These are phyloP conservation scores for Ypsolopha scabrella DNA, from an alignment of 2,888 invertebrate species.

Conservation along the genomic window DNA sequence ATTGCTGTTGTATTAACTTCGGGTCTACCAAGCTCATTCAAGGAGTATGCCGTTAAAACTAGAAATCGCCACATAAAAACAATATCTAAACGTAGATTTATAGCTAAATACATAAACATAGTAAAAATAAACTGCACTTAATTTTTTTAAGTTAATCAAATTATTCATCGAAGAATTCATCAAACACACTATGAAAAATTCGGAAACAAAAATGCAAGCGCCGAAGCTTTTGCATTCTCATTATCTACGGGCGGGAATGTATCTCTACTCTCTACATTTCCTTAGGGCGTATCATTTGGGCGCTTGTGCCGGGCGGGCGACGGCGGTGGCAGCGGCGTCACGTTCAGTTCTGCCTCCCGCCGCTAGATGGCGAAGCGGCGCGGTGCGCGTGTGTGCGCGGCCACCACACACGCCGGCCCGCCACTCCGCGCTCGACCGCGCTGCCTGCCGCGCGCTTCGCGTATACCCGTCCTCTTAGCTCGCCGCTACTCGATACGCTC, in stretches of 20 bases:
- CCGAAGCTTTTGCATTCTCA: too few species aligned
- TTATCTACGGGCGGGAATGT: too few species aligned
- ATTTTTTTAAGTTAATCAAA: too few species aligned
- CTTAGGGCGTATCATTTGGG: background rate
- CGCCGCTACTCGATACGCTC: conserved; percentile 14
- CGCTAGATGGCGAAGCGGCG: conserved; percentile 42
- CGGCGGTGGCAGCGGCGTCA: conserved; percentile 12
- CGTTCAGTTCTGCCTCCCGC: conserved; percentile 43
- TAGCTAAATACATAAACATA: background rate
- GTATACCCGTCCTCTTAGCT: conserved; percentile 24
- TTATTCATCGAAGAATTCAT: too few species aligned
- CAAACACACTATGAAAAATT: too few species aligned
- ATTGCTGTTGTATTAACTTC: too few species aligned
- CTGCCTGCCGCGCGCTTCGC: conserved; percentile 57
- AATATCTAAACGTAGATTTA: background rate
- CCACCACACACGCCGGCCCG: conserved; percentile 38
- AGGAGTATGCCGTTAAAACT: background rate
- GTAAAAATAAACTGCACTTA: too few species aligned
- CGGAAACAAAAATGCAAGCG: too few species aligned
- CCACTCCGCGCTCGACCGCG: conserved; percentile 68
- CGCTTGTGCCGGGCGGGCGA: conserved; percentile 15
- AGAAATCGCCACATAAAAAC: background rate
- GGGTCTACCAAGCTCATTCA: too few species aligned
- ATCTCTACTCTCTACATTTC: background rate
- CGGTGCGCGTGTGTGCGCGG: conserved; percentile 45